Conservation (phyloP, 2,113 vertebrate species). For the Xerus inauris region DNA sequence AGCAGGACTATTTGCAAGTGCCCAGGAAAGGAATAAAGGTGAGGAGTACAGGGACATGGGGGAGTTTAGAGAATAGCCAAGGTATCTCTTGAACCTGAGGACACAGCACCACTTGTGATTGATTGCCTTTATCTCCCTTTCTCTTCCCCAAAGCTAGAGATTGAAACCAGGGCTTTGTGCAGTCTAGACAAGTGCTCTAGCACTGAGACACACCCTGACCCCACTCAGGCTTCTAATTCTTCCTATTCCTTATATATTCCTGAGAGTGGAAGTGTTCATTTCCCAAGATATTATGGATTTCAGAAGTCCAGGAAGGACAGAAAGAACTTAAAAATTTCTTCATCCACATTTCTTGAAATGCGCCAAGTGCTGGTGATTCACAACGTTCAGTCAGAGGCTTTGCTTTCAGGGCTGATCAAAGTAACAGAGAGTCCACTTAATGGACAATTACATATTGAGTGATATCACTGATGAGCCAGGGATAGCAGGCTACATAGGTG, state of each 20-base stretch:
- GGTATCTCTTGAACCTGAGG: background rate
- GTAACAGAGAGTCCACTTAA: background rate
- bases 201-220: background rate
- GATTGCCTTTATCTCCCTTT: background rate
- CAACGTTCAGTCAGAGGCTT: background rate
- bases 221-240: background rate
- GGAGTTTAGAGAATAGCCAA: background rate
- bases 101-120: background rate
- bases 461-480: background rate
- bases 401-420: background rate
- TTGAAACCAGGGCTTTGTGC: background rate
- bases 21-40: slow-evolving; percentile 67
- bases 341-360: background rate
- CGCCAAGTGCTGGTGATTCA: background rate
- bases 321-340: background rate
- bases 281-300: background rate
- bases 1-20: background rate
- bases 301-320: background rate
- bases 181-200: background rate
- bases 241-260: background rate
- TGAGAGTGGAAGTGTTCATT: background rate
- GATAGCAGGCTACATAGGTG: background rate
- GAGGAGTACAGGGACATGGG: background rate
- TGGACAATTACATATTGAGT: background rate
- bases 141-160: rapidly evolving